Evolutionary conservation across 1,140 invertebrate genomes (phyloP).

Genomic region (Sitophilus oryzae): DNA sequence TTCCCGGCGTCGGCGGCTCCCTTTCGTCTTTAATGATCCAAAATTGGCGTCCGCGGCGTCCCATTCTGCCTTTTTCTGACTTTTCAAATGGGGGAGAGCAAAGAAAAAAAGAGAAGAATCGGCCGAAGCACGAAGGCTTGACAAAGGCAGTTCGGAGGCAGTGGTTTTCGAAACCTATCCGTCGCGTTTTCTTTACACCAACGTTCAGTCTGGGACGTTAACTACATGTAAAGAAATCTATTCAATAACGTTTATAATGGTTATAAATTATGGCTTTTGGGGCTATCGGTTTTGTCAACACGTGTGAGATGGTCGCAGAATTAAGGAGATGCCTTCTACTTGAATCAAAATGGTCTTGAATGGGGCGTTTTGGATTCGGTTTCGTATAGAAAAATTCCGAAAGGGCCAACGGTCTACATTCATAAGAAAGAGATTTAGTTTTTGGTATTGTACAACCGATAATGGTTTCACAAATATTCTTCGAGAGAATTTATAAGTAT

Average conservation of each 20-base stretch:
- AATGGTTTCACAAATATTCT: constrained; percentile 20
- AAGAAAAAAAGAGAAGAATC: constrained; percentile 5
- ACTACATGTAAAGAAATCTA: constrained; percentile 32
- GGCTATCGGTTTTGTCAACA: constrained; percentile 33
- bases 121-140: constrained; percentile 23
- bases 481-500: too few species aligned
- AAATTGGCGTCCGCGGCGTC: constrained; percentile 10
- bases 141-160: constrained; percentile 27
- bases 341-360: constrained; percentile 19
- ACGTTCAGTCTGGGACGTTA: constrained; percentile 21
- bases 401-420: background rate
- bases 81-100: constrained; percentile 8
- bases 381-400: background rate
- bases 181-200: constrained; percentile 27
- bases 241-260: constrained; percentile 25
- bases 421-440: background rate
- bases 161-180: constrained; percentile 32
- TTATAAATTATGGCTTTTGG: constrained; percentile 29
- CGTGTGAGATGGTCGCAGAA: constrained; percentile 28
- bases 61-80: constrained; percentile 8
- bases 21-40: constrained; percentile 16
- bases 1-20: constrained; percentile 16
- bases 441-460: background rate
- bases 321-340: constrained; percentile 22
- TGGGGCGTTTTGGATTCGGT: constrained; percentile 9